Conservation (phyloP, 2,113 vertebrate genomes). For the Rostratula benghalensis region DNA sequence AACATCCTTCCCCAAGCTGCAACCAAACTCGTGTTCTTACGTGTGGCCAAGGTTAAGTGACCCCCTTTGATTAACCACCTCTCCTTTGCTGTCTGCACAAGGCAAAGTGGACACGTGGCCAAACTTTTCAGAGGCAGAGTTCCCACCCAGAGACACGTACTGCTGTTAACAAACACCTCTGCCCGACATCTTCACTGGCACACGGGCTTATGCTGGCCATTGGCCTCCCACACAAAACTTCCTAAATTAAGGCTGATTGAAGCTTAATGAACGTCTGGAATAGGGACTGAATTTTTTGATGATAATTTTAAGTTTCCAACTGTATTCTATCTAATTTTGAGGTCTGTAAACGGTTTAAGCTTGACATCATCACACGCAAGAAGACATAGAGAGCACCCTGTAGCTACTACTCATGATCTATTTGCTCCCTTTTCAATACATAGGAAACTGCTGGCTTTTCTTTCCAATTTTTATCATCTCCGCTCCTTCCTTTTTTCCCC, state of each 20-base stretch:
- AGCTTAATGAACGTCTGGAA: not conserved
- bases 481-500: not conserved
- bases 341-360: not conserved
- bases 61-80: not conserved
- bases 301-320: not conserved
- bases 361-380: not conserved
- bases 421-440: not conserved
- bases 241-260: not conserved
- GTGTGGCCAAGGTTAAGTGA: not conserved
- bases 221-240: not conserved
- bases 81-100: accelerated
- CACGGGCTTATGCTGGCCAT: accelerated
- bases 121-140: not conserved
- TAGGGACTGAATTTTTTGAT: not conserved
- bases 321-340: not conserved
- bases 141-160: not conserved
- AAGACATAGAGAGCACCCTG: not conserved
- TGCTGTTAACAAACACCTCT: not conserved
- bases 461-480: not conserved
- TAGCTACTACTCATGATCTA: not conserved
- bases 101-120: accelerated
- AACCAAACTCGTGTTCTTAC: not conserved
- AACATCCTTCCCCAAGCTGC: not conserved
- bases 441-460: not conserved
- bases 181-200: not conserved